phyloP scores from a whole-genome alignment of 2,888 invertebrate species.

The Schizaphis graminum region DNA sequence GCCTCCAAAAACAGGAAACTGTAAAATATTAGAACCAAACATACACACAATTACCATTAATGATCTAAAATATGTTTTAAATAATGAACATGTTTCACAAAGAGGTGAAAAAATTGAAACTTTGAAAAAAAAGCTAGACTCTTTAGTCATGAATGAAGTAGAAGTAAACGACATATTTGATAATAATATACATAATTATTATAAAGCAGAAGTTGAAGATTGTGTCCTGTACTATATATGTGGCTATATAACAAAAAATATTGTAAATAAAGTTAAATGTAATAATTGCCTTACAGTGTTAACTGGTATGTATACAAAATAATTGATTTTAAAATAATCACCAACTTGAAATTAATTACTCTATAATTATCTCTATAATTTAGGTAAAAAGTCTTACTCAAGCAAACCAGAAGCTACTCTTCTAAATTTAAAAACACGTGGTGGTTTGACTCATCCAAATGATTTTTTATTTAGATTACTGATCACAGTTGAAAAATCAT shows the following conservation, averaged over 20 bases:
- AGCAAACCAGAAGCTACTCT: neutral
- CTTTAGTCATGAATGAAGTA: neutral
- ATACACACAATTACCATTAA: too few relatives aligned
- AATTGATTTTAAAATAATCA: too few relatives aligned
- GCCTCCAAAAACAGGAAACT: too few relatives aligned
- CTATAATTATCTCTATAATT: neutral
- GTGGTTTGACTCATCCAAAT: conserved; percentile 6
- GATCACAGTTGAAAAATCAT: neutral
- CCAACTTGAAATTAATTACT: too few relatives aligned
- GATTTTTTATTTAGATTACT: neutral
- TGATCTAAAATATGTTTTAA: too few relatives aligned
- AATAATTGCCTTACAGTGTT: neutral
- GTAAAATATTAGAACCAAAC: too few relatives aligned
- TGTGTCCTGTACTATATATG: conserved; percentile 7
- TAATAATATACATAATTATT: too few relatives aligned
- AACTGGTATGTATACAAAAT: neutral
- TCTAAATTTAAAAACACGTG: neutral
- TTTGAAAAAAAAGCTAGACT: neutral
- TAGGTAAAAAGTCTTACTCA: neutral
- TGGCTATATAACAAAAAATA: neutral
- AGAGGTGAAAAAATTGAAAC: neutral
- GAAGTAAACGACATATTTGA: neutral
- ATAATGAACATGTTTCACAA: neutral
- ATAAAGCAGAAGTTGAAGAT: neutral
- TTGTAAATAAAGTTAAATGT: neutral